phyloP scores from a whole-genome alignment of 2,113 vertebrate species.

The Ophthalmotilapia sp. region DNA sequence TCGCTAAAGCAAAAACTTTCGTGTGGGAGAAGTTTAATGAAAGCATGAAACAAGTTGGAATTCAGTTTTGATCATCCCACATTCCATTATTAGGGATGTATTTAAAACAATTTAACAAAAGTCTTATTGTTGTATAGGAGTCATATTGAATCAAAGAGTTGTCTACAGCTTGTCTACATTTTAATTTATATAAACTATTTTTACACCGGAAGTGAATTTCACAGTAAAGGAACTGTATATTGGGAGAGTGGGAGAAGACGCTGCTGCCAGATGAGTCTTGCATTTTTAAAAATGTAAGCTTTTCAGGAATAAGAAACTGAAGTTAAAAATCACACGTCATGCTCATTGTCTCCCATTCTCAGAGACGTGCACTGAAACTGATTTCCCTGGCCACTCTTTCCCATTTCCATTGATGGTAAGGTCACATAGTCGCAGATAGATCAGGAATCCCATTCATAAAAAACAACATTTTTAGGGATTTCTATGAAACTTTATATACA shows the following conservation, averaged over 20 bases:
- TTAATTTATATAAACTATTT: neutral
- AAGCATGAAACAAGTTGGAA: neutral
- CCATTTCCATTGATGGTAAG: too few relatives aligned
- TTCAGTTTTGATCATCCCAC: neutral
- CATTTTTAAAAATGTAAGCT: neutral
- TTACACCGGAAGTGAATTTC: neutral
- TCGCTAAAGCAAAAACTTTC: neutral
- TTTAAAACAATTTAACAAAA: neutral
- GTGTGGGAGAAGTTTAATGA: neutral
- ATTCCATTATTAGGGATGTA: neutral
- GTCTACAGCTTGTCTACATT: neutral
- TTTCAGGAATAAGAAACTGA: constrained; percentile 20
- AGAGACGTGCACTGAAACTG: too few relatives aligned
- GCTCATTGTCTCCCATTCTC: neutral
- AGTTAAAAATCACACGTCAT: constrained; percentile 14
- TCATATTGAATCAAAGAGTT: neutral
- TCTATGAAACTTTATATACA: too few relatives aligned
- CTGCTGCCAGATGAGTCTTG: neutral
- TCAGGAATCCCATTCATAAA: too few relatives aligned
- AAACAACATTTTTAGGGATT: too few relatives aligned
- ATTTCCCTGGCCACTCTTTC: too few relatives aligned
- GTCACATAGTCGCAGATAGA: too few relatives aligned
- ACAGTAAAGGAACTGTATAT: neutral
- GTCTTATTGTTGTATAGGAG: neutral
- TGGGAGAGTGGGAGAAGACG: neutral